These are phyloP conservation scores for Pyrocephalus nanus DNA, from an alignment of 2,797 vertebrate species.

Conservation along the genomic window DNA sequence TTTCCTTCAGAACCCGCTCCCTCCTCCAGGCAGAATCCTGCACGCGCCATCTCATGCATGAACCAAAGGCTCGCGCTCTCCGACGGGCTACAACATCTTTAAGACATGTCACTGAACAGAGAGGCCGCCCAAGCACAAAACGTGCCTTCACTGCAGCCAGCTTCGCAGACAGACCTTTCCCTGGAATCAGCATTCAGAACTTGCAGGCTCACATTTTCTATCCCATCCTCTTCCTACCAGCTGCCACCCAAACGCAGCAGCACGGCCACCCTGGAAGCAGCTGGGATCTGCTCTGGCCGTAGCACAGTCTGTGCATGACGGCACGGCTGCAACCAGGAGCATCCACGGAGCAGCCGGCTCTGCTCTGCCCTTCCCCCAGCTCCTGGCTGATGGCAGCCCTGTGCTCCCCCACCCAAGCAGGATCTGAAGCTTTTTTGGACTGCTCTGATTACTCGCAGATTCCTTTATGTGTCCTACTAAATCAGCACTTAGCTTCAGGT, in stretches of 20 bases:
- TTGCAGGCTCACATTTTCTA: neutral
- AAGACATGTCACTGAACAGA: neutral
- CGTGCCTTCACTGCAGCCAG: neutral
- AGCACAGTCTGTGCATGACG: neutral
- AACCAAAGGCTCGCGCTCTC: neutral
- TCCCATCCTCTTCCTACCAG: neutral
- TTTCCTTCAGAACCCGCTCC: constrained; percentile 56
- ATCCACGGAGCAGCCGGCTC: neutral
- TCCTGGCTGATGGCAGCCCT: neutral
- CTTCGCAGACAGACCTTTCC: neutral
- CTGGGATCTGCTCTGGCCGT: neutral
- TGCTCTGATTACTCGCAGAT: neutral
- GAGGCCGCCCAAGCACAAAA: neutral
- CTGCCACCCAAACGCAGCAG: neutral
- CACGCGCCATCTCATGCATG: constrained; percentile 30
- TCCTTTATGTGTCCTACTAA: neutral
- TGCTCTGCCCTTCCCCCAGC: constrained; percentile 30
- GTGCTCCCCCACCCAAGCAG: neutral
- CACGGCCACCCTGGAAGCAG: neutral
- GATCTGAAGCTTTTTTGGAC: neutral
- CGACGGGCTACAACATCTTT: neutral
- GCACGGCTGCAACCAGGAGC: neutral
- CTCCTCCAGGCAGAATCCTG: constrained; percentile 43
- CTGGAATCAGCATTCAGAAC: neutral
- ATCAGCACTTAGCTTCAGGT: neutral